These are phyloP conservation scores for Zenarchopterus dispar DNA, from an alignment of 2,797 vertebrate species.

Conservation along the genomic window DNA sequence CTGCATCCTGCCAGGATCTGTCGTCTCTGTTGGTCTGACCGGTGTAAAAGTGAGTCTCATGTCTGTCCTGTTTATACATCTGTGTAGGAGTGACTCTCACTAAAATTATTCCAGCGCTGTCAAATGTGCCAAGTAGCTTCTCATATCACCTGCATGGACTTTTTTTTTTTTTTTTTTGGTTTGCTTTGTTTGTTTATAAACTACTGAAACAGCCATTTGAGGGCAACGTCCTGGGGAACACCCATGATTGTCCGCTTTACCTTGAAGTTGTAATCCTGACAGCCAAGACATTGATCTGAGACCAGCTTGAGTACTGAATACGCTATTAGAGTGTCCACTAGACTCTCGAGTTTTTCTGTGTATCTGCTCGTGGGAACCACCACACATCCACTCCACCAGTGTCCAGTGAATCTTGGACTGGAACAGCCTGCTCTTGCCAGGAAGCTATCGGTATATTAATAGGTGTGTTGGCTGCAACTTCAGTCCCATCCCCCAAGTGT, in stretches of 20 bases:
- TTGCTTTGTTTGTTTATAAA: constrained; percentile 29
- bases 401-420: constrained; percentile 50
- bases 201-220: constrained; percentile 24
- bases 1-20: not conserved
- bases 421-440: constrained; percentile 73
- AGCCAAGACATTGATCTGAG: constrained; percentile 26
- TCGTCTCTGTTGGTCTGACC: not conserved
- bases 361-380: constrained; percentile 48
- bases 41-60: not conserved
- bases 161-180: not conserved
- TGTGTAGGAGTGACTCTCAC: not conserved
- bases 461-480: constrained; percentile 71
- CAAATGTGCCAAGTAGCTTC: constrained; percentile 10
- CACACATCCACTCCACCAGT: not conserved
- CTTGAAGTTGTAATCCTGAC: constrained; percentile 34
- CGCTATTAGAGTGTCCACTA: constrained; percentile 16
- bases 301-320: constrained; percentile 31
- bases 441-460: constrained; percentile 81
- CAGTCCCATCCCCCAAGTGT: constrained; percentile 51
- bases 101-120: constrained; percentile 17
- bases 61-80: not conserved
- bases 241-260: not conserved
- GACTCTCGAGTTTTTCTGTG: constrained; percentile 7
- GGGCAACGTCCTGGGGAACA: not conserved
- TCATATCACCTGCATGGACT: constrained; percentile 12